A percentile compares a stretch with the other conserved stretches of the same genome.
Conservation (phyloP, 2,113 vertebrate species). For the Danio rerio region DNA sequence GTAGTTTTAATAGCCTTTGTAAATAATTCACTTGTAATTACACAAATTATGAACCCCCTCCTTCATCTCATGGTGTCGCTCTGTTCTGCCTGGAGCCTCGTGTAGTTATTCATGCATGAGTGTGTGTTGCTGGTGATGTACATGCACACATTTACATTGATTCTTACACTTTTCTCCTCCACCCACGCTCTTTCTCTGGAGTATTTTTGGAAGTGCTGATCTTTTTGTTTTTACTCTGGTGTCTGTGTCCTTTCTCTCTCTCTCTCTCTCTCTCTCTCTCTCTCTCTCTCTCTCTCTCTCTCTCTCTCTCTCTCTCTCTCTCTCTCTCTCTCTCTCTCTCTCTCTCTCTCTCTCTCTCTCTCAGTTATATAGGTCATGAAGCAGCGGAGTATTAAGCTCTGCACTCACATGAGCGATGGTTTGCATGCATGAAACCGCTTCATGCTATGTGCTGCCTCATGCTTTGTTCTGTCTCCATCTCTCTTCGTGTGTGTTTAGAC, state of each 20-base stretch:
- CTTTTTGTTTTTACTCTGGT: conserved; percentile 30
- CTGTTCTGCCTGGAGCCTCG: neutral
- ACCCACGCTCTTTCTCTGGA: conserved; percentile 24
- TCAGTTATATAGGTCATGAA: conserved; percentile 39
- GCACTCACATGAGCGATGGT: conserved; percentile 6
- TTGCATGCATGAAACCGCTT: neutral
- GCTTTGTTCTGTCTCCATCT: neutral
- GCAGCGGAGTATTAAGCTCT: neutral
- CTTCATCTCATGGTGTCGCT: neutral
- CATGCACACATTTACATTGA: neutral
- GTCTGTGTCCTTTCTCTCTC: conserved; percentile 7
- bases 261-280: neutral
- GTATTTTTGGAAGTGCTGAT: conserved; percentile 52
- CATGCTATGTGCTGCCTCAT: conserved; percentile 7
- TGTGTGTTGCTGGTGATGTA: neutral
- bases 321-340: neutral
- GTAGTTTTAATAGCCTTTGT: neutral
- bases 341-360: neutral
- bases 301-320: neutral
- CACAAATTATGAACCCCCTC: neutral
- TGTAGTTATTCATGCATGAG: conserved; percentile 1
- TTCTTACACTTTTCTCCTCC: conserved; percentile 19
- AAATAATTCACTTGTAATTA: conserved; percentile 1
- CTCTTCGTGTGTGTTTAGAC: no score
- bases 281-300: neutral